Percentiles rank a stretch among this genome's conserved stretches.
phyloP scores from a whole-genome alignment of 2,797 vertebrate genomes.

The Danio albolineatus region DNA sequence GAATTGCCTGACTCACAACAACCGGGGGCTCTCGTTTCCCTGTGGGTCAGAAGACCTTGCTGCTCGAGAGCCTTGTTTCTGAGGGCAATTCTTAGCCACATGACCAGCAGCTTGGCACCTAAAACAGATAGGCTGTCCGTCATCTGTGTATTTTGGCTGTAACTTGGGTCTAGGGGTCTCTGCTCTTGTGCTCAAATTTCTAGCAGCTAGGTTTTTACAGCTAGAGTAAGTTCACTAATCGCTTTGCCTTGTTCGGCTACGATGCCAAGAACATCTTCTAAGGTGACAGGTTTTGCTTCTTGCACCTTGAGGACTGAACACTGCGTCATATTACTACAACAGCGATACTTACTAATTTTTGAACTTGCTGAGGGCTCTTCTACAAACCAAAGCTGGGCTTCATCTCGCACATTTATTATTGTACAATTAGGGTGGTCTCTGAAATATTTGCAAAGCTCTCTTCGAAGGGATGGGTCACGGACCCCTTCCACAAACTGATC shows the following conservation, averaged over 20 bases:
- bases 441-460: no score
- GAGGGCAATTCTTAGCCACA: conserved; percentile 9
- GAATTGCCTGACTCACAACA: conserved; percentile 22
- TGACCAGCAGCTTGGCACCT: conserved; percentile 32
- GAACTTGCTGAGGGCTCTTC: no score
- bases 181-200: not conserved
- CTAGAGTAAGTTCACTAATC: conserved; percentile 30
- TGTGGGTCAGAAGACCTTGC: not conserved
- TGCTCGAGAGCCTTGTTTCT: not conserved
- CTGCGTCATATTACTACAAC: not conserved
- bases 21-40: no score
- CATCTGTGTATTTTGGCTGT: conserved; percentile 24
- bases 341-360: not conserved
- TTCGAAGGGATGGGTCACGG: no score
- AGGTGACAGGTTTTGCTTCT: not conserved
- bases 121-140: conserved; percentile 39
- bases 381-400: no score
- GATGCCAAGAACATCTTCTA: conserved; percentile 21
- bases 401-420: no score
- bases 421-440: no score
- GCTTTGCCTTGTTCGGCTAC: conserved; percentile 36
- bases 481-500: no score
- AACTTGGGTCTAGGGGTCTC: not conserved
- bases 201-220: not conserved
- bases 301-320: not conserved